Conservation (phyloP, 2,113 vertebrate genomes). For the Macquaria ambigua region DNA sequence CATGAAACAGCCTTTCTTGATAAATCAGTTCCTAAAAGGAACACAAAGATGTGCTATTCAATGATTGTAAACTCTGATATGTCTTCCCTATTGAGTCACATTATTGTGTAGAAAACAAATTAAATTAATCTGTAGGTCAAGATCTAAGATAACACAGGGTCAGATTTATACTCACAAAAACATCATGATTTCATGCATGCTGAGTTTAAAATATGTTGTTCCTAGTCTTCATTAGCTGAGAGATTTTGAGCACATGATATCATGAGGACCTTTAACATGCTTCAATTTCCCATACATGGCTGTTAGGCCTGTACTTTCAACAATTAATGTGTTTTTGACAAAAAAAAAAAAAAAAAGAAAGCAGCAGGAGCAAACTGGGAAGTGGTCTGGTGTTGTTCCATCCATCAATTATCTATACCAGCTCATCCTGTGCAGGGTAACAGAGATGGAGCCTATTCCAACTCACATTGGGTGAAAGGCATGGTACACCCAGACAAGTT, state of each 20-base stretch:
- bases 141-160: background rate
- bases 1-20: background rate
- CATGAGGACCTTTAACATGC: background rate
- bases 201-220: background rate
- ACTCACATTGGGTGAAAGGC: background rate
- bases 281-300: background rate
- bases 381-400: background rate
- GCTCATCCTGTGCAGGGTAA: background rate
- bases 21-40: background rate
- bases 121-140: background rate
- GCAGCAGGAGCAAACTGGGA: background rate
- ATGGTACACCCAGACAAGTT: background rate
- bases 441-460: background rate
- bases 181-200: background rate
- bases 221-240: background rate
- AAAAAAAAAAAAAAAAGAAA: background rate
- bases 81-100: background rate
- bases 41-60: background rate
- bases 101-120: background rate
- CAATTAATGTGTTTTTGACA: background rate
- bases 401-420: background rate
- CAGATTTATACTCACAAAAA: background rate
- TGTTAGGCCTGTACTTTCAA: background rate
- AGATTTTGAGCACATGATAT: slow-evolving; percentile 6
- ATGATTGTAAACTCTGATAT: background rate